Evolutionary conservation across 2,797 vertebrate species (phyloP), one percentile per base, ranked within the genome.

Genomic region (Setipinna tenuifilis): DNA sequence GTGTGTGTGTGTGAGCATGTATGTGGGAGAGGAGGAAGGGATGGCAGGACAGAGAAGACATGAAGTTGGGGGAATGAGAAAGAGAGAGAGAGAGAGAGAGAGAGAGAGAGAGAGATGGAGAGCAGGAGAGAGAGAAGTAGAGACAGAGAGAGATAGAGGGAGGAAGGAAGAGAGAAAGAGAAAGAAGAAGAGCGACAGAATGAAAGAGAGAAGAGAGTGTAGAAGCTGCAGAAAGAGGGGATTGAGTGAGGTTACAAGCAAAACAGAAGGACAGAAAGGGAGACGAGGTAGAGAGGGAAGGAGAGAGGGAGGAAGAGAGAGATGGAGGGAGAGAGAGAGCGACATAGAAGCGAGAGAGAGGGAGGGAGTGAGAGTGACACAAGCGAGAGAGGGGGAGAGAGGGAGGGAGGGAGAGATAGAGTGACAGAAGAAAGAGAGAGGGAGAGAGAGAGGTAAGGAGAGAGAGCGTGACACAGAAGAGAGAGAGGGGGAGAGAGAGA

Each of bases 391-490:
- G 35, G 5, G 35, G 5, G 35, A 41, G 35, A 41, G 35, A 41
- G 35, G 5, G 35, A 41, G 35, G 5, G 35, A 65, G 88, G 88
- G 90, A 94, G 93, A 94, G 94, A 94, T 94, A 92, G 92, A 95
- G 94, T 2, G 35, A 41, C 2, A 41, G 35, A 41, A 41, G 35
- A 41, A 5, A 41, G 35, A 41, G 35, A 41, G 35, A 41, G 35
- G 35, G 35, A 41, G 87, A 92, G 89, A 89, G 84, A 80, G 86
- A 81, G 89, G 85, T 88, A 87, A 90, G 90, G 90, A 91, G 91
- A 88, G 84, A 87, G 87, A 89, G 65, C 85, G 85, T 88, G 41
- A 16, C 0, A 12, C 10, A 58, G 21, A n/a, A 44, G n/a, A 28
- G 31, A 35, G 83, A 25, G 12, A 31, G 50, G 10, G 62, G 35